These are phyloP conservation scores for Ferrisia virgata DNA, from an alignment of 2,888 invertebrate genomes.

Conservation along the genomic window DNA sequence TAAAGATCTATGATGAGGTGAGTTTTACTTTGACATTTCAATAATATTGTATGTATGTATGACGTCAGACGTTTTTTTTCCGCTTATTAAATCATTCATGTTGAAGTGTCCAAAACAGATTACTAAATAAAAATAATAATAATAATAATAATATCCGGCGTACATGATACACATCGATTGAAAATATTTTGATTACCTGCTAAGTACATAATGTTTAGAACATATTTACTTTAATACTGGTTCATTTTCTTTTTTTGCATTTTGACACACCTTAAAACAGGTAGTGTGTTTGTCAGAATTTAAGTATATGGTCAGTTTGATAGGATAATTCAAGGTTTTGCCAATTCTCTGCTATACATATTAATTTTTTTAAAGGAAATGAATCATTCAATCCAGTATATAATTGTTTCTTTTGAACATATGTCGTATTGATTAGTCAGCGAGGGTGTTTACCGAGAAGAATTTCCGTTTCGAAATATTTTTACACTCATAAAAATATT, in stretches of 20 bases:
- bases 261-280: conserved; percentile 14
- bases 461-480: not conserved
- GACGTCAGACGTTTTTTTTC: too few species aligned
- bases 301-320: not conserved
- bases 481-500: not conserved
- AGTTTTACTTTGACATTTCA: too few species aligned
- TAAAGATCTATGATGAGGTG: not conserved
- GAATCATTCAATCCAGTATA: conserved; percentile 1
- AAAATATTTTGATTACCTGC: too few species aligned
- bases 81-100: too few species aligned
- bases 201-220: too few species aligned
- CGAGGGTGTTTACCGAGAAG: conserved; percentile 1
- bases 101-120: too few species aligned
- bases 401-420: not conserved
- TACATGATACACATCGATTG: too few species aligned
- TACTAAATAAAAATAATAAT: too few species aligned
- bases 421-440: conserved; percentile 1
- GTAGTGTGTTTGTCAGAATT: not conserved
- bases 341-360: not conserved
- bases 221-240: too few species aligned
- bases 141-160: too few species aligned
- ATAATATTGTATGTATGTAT: too few species aligned
- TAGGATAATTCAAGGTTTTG: conserved; percentile 14
- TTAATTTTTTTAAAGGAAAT: not conserved
- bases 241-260: too few species aligned